Percentiles rank a stretch among this genome's conserved stretches.
phyloP scores from a whole-genome alignment of 2,113 vertebrate species.

The Falcunculus frontatus region DNA sequence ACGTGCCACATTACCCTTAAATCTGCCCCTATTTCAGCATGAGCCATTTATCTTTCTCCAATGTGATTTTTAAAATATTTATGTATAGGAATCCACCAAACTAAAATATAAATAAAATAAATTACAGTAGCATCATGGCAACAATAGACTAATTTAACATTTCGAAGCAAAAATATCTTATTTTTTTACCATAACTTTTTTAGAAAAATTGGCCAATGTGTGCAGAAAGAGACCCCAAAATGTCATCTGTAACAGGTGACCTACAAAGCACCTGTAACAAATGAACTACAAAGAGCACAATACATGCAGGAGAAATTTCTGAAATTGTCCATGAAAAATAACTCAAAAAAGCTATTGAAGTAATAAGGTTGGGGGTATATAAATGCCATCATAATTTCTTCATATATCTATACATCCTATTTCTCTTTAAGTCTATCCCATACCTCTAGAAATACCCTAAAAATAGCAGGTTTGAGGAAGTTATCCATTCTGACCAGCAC shows the following conservation, averaged over 20 bases:
- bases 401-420: background rate
- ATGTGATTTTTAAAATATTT: accelerated
- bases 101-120: background rate
- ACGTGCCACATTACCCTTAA: background rate
- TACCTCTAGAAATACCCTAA: background rate
- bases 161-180: background rate
- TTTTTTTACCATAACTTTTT: background rate
- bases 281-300: background rate
- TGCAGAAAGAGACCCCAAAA: background rate
- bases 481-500: background rate
- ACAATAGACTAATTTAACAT: background rate
- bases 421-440: background rate
- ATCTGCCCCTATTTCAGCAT: background rate
- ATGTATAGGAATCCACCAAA: background rate
- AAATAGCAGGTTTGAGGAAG: background rate
- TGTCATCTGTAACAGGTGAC: background rate
- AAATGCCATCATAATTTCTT: background rate
- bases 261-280: background rate
- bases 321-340: background rate
- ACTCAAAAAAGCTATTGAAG: background rate
- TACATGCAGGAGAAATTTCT: background rate
- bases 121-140: background rate
- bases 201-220: background rate
- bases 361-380: background rate
- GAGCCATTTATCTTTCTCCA: background rate